Evolutionary conservation across 1,140 invertebrate genomes (phyloP), one percentile per base, ranked within the genome.

Genomic region (Marisa cornuarietis): DNA sequence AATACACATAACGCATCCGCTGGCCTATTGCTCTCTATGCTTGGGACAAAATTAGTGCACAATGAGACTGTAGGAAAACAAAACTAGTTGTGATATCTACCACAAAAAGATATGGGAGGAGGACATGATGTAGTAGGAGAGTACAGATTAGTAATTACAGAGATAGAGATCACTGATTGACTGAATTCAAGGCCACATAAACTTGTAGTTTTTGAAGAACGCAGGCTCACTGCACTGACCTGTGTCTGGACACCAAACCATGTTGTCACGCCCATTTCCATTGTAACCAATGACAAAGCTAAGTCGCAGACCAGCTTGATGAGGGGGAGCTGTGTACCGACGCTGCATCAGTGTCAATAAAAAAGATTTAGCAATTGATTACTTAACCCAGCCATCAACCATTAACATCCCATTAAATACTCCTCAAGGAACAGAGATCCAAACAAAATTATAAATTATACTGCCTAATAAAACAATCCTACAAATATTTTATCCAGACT

Each of bases 261-360:
- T 87, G 81, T 90, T 90, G 71, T 83, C 83, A 66, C 88, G 83
- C 7, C 89, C 89, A 86, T 90, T 90, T 0, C 90, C 90, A 87
- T 91, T 91, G 72, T 89, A 91, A 9, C 90, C 90, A 72, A 91
- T 87, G 8, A 90, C 86, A 81, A 88, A 87, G 42, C 85, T 86
- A 61, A 91, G 82, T 69, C 84, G 85, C 26, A 91, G 72, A 16
- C 90, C 90, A 52, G 89, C 89, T 81, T 91, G 89, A 63, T 90
- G 89, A 11, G 89, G 88, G n/a, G 89, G 89, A 7, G 89, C 89
- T 74, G 86, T 86, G 76, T 91, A 91, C 49, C 90, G 82, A 79
- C 87, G 85, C 90, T 91, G 82, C 49, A 83, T 83, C 65, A 71
- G 13, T 62, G 77, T 71, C 18, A 75, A n/a, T n/a, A n/a, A 54